Evolutionary conservation across 1,140 invertebrate genomes (phyloP), one percentile per base, ranked within the genome.

Genomic region (Luehdorfia chinensis): DNA sequence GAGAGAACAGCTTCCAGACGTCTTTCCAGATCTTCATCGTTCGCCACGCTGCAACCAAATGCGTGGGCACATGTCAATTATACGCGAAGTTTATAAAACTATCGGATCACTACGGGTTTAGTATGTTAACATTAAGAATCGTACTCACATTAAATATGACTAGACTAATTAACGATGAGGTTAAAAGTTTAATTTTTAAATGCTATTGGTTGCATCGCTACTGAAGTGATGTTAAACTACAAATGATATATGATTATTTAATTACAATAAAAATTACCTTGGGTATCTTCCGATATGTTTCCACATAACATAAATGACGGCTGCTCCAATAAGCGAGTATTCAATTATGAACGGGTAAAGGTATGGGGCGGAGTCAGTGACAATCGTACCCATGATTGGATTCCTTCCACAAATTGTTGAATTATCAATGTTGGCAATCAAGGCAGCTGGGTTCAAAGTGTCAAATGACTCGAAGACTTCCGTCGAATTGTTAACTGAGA

Each of bases 231-330:
- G 19, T 27, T 41, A 25, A 13, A 43, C 39, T 43, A 43, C 14
- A 11, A 7, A 43, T 30, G 23, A 41, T 8, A 30, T 16, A 15
- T 43, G 39, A 30, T 41, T 39, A 33, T 23, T 34, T 23, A 45
- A 50, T 33, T 46, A 36, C 34, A 51, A 4, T 9, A 19, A 50
- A 49, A 65, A 43, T 81, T 87, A 91, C 88, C 90, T 91, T 1
- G 94, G 93, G 83, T 95, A 93, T 60, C 94, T 91, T 23, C 95
- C 95, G 79, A 98, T 97, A 81, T 97, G 96, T 70, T 94, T 94
- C 97, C 97, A 99, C 93, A 99, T 98, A 30, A 98, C 95, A 79
- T 98, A 99, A 65, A 99, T 94, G 13, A 99, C 96, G 36, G 97
- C 97, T 13, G 97, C 97, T 11, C 96, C 97, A 73, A 99, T 98